Conservation (phyloP, 2,888 invertebrate genomes). For the Apotomis turbidana region DNA sequence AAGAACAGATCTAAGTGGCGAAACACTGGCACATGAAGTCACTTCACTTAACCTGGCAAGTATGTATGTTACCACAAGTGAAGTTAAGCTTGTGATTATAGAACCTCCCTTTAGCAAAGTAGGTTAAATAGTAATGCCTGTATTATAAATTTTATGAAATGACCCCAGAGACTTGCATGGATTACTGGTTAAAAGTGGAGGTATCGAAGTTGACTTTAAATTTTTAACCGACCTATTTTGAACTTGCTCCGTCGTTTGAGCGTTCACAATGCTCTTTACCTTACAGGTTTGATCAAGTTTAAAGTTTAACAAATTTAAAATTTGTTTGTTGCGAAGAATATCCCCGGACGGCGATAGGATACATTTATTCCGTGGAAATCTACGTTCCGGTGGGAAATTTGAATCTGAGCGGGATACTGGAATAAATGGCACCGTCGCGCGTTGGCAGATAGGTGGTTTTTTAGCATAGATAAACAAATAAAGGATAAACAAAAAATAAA, state of each 20-base stretch:
- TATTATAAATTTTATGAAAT: not conserved
- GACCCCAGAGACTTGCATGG: not conserved
- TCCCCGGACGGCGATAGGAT: slow-evolving; percentile 9
- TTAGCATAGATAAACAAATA: not conserved
- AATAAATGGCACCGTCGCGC: not conserved
- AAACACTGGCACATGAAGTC: too few relatives aligned
- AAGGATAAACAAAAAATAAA: too few relatives aligned
- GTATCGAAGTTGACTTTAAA: not conserved
- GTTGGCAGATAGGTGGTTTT: not conserved
- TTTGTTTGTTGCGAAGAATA: slow-evolving; percentile 12
- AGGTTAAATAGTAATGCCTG: not conserved
- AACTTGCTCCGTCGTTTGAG: not conserved
- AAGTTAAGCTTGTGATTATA: too few relatives aligned
- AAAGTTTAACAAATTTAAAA: slow-evolving; percentile 15
- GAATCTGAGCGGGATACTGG: not conserved
- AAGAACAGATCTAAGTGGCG: too few relatives aligned
- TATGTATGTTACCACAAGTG: too few relatives aligned
- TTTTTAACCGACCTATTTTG: not conserved
- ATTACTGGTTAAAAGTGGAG: not conserved
- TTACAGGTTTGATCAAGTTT: slow-evolving; percentile 1
- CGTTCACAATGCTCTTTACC: slow-evolving; percentile 3
- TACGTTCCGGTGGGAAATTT: slow-evolving; percentile 13
- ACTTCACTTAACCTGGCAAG: too few relatives aligned
- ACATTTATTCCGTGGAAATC: slow-evolving; percentile 4
- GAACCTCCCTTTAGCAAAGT: too few relatives aligned